Conservation (phyloP, 2,797 vertebrate species). For the Rhabdophis nuchalis region DNA sequence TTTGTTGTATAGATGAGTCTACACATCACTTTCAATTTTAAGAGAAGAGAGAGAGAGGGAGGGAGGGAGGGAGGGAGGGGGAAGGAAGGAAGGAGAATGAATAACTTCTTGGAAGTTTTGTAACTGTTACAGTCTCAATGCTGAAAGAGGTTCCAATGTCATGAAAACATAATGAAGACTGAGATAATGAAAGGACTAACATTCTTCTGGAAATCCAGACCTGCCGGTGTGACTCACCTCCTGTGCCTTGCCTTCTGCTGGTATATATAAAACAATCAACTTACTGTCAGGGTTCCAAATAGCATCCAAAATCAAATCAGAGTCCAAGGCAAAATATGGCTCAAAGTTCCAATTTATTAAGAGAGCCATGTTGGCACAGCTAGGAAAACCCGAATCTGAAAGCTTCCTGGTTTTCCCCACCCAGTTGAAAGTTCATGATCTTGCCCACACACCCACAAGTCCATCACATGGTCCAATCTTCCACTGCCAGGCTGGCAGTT, state of each 20-base stretch:
- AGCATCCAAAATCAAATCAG: too few relatives aligned
- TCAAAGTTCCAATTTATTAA: too few relatives aligned
- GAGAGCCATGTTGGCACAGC: too few relatives aligned
- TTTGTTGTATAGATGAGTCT: neutral
- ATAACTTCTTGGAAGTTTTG: neutral
- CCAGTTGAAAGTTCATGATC: too few relatives aligned
- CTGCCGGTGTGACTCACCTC: neutral
- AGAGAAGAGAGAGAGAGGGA: neutral
- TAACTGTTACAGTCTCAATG: neutral
- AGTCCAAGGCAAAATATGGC: too few relatives aligned
- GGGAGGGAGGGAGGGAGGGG: neutral
- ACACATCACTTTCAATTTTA: neutral
- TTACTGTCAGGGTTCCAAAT: too few relatives aligned
- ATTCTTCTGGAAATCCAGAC: neutral
- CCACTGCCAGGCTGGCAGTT: too few relatives aligned
- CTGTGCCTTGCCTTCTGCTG: neutral
- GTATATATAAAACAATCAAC: neutral
- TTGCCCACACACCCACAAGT: too few relatives aligned
- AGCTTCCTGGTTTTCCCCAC: too few relatives aligned
- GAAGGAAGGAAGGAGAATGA: neutral
- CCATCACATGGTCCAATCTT: too few relatives aligned
- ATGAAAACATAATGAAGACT: neutral
- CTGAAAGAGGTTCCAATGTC: neutral
- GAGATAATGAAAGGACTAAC: neutral
- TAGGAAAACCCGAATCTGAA: too few relatives aligned